A percentile compares a stretch with the other conserved stretches of the same genome.
Conservation (phyloP, 1,140 invertebrate genomes). For the Procambarus virginalis region DNA sequence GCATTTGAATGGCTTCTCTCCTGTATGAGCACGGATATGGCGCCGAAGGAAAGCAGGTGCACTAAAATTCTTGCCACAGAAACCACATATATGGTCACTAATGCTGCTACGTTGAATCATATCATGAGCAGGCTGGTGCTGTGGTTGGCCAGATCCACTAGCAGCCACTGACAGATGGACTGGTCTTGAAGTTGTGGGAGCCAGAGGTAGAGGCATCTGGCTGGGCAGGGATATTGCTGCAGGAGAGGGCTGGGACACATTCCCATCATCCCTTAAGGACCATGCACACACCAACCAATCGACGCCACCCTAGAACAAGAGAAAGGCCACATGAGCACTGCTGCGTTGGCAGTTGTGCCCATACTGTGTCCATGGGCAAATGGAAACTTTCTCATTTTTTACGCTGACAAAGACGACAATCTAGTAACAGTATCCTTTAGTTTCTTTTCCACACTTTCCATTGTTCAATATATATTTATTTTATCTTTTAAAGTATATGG, state of each 20-base stretch:
- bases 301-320: slow-evolving; percentile 63
- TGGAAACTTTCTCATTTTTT: neutral
- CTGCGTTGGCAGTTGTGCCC: slow-evolving; percentile 38
- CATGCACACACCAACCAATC: slow-evolving; percentile 60
- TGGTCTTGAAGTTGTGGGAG: slow-evolving; percentile 20
- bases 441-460: neutral
- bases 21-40: slow-evolving; percentile 91
- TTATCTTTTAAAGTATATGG: neutral
- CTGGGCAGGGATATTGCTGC: slow-evolving; percentile 39
- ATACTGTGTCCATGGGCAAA: neutral
- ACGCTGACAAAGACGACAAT: neutral
- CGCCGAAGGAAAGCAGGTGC: slow-evolving; percentile 79
- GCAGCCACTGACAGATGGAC: slow-evolving; percentile 2
- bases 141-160: slow-evolving; percentile 17
- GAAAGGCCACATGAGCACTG: slow-evolving; percentile 48
- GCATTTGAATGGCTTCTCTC: slow-evolving; percentile 89
- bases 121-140: neutral
- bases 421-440: neutral
- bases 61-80: slow-evolving; percentile 62
- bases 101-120: slow-evolving; percentile 32
- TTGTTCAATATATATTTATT: neutral
- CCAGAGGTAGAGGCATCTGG: slow-evolving; percentile 20
- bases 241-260: slow-evolving; percentile 34
- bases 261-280: slow-evolving; percentile 35
- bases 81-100: slow-evolving; percentile 55